A percentile compares a stretch with the other conserved stretches of the same genome.
phyloP scores from a whole-genome alignment of 2,888 invertebrate genomes.

The Limnephilus rhombicus region DNA sequence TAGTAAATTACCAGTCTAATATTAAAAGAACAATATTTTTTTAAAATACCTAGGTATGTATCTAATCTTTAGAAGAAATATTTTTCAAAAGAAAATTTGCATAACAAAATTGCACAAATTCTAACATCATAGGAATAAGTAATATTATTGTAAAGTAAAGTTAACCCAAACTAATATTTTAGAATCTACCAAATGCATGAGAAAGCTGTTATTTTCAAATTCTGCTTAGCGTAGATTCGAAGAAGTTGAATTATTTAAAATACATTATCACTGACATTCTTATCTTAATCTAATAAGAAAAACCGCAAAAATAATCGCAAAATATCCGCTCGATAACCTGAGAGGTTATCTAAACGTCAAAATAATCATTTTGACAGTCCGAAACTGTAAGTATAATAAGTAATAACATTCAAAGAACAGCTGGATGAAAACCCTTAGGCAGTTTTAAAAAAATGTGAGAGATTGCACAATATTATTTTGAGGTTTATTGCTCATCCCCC shows the following conservation, averaged over 20 bases:
- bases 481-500: constrained; percentile 13
- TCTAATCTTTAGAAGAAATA: too few species aligned
- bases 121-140: too few species aligned
- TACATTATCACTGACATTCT: background rate
- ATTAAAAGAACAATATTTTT: too few species aligned
- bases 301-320: constrained; percentile 4
- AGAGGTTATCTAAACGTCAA: constrained; percentile 51
- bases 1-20: too few species aligned
- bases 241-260: background rate
- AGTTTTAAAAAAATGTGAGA: background rate
- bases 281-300: constrained; percentile 16
- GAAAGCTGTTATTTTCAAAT: background rate
- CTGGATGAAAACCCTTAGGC: background rate
- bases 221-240: background rate
- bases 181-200: background rate
- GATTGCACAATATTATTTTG: background rate
- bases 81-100: too few species aligned
- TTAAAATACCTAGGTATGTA: too few species aligned
- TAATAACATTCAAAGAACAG: background rate
- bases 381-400: background rate
- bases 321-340: background rate
- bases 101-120: too few species aligned
- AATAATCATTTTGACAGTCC: background rate
- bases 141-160: too few species aligned
- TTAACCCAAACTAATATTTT: too few species aligned